Evolutionary conservation across 2,797 vertebrate genomes (phyloP).

Genomic region (Carcharodon carcharias): DNA sequence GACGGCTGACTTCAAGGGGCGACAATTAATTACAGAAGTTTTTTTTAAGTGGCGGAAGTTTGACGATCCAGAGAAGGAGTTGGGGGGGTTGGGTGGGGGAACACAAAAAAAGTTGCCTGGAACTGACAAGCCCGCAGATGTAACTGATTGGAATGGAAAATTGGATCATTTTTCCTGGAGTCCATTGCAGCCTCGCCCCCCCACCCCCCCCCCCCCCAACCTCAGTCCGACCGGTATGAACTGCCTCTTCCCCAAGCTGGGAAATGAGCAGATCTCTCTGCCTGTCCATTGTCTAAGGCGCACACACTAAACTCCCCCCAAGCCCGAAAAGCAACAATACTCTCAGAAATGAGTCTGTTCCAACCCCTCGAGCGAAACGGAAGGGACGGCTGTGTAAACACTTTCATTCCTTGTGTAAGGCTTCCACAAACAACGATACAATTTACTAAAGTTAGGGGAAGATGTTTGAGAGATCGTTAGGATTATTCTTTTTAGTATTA

Average conservation of each 20-base stretch:
- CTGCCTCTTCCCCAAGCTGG: background rate
- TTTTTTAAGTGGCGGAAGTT: conserved; percentile 18
- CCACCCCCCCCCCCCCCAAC: no score
- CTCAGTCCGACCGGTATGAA: no score
- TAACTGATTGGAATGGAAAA: conserved; percentile 1
- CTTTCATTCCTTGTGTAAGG: background rate
- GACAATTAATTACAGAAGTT: conserved; percentile 14
- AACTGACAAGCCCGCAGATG: background rate
- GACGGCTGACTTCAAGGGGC: conserved; percentile 6
- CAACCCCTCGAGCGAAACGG: background rate
- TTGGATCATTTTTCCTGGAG: background rate
- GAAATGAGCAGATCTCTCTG: no score
- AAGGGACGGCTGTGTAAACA: background rate
- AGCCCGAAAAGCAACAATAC: background rate
- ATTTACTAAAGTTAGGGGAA: background rate
- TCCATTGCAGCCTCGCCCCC: no score
- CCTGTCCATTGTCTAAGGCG: no score
- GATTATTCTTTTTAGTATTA: background rate
- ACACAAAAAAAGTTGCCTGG: background rate
- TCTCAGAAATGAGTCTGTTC: background rate
- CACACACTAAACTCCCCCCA: background rate
- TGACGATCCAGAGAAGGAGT: background rate
- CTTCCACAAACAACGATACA: background rate
- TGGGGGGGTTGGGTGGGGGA: no score
- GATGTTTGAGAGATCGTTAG: background rate